A percentile compares a stretch with the other conserved stretches of the same genome.
These are phyloP conservation scores for Cinclus mexicanus DNA, from an alignment of 2,113 vertebrate genomes.

Conservation along the genomic window DNA sequence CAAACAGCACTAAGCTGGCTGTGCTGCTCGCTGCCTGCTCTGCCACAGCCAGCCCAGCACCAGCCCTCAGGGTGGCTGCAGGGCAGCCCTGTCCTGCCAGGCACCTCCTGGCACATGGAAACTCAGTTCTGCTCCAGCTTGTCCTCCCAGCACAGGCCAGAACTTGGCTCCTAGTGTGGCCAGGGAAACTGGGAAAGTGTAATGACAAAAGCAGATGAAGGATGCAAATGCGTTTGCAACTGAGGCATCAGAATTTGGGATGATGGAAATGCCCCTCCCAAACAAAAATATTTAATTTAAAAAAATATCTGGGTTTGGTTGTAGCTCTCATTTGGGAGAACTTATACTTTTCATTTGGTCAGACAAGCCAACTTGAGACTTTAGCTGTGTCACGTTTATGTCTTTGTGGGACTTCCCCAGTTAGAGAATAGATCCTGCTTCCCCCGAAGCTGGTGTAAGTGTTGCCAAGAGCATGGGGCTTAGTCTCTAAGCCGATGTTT, in stretches of 20 bases:
- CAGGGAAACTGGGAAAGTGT: not conserved
- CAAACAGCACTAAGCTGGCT: not conserved
- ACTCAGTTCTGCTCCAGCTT: not conserved
- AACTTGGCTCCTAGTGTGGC: accelerated
- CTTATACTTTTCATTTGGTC: not conserved
- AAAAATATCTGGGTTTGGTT: not conserved
- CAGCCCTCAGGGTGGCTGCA: not conserved
- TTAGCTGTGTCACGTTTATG: not conserved
- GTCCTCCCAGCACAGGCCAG: not conserved
- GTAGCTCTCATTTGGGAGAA: not conserved
- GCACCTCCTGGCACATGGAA: not conserved
- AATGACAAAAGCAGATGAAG: not conserved
- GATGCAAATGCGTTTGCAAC: accelerated
- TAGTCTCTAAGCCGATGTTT: not conserved
- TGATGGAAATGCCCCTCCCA: not conserved
- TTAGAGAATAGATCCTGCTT: not conserved
- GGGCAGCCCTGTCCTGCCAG: not conserved
- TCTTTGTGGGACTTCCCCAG: not conserved
- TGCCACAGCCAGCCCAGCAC: not conserved
- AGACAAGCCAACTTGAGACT: not conserved
- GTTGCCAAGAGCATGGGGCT: not conserved
- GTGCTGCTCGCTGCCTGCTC: not conserved
- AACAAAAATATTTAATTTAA: not conserved
- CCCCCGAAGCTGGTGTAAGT: not conserved
- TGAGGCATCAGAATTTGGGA: not conserved